phyloP scores from a whole-genome alignment of 2,113 vertebrate genomes.

The Mobula hypostoma region DNA sequence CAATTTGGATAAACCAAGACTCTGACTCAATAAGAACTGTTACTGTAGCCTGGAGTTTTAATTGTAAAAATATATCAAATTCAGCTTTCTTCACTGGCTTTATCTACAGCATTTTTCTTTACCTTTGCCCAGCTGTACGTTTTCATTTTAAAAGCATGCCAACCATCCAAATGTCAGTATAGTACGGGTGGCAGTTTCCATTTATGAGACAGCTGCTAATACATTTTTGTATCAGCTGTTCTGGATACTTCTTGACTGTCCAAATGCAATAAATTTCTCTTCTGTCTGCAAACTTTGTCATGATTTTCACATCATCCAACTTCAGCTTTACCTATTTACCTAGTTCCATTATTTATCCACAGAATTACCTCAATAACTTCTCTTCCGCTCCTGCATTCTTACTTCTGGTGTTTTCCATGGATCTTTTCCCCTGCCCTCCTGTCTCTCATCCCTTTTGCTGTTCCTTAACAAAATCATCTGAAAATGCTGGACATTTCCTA shows the following conservation, averaged over 20 bases:
- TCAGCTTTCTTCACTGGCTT: neutral
- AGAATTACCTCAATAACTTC: no score
- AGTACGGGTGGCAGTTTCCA: neutral
- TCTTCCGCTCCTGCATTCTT: no score
- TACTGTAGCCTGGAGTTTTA: neutral
- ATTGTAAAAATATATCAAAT: neutral
- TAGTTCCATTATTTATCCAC: no score
- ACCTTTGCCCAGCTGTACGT: neutral
- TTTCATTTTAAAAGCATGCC: conserved; percentile 5
- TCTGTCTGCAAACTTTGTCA: neutral
- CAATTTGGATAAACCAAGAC: neutral
- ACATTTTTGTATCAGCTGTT: conserved; percentile 18
- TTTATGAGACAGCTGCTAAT: conserved; percentile 11
- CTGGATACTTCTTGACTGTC: neutral
- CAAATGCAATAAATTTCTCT: neutral
- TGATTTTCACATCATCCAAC: no score
- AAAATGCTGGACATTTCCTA: no score
- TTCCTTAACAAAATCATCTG: no score
- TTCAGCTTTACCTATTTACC: no score
- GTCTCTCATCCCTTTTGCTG: no score
- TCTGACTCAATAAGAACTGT: neutral
- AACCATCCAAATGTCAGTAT: neutral
- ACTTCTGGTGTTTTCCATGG: no score
- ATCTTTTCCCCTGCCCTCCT: no score
- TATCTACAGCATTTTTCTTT: neutral